phyloP scores from a whole-genome alignment of 2,797 vertebrate species.

The Phoebastria nigripes region DNA sequence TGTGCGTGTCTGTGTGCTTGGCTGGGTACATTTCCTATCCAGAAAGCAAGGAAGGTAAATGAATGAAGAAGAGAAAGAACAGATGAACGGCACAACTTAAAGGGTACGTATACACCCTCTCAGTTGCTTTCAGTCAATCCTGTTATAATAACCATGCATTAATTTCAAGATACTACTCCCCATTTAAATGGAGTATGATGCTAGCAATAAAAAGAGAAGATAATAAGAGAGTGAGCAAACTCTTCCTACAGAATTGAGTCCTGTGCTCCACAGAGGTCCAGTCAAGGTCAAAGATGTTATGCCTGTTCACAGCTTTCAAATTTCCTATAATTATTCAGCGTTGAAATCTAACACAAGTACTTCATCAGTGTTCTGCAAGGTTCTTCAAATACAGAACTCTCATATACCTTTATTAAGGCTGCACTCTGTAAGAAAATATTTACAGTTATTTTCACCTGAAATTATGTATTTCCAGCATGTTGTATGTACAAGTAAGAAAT shows the following conservation, averaged over 20 bases:
- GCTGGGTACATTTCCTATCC: background rate
- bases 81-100: background rate
- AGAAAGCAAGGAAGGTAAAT: background rate
- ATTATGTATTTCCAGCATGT: background rate
- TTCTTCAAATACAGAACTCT: background rate
- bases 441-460: background rate
- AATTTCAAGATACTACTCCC: background rate
- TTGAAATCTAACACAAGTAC: background rate
- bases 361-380: background rate
- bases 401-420: background rate
- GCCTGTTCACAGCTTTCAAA: background rate
- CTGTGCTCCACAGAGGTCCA: background rate
- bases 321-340: background rate
- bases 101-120: background rate
- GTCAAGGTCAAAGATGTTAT: background rate
- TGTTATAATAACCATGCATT: background rate
- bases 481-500: background rate
- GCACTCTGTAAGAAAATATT: background rate
- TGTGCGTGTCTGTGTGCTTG: background rate
- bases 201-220: background rate
- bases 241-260: background rate
- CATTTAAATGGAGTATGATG: background rate
- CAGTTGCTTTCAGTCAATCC: background rate
- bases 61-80: background rate
- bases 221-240: background rate